phyloP scores from a whole-genome alignment of 1,140 invertebrate species.

The Battus philenor region DNA sequence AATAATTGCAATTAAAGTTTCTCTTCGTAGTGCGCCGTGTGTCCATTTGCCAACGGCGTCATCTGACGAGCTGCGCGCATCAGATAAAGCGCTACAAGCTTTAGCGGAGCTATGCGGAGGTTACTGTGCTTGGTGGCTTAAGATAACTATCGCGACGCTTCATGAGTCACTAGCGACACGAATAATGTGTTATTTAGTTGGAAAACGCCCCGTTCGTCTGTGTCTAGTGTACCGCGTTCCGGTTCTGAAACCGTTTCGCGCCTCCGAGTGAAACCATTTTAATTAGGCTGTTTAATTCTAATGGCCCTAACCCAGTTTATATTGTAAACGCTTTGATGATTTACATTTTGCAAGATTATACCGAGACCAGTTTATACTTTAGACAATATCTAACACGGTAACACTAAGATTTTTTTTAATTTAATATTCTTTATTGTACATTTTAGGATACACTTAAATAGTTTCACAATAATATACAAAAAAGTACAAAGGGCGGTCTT shows the following conservation, averaged over 20 bases:
- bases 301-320: too few relatives aligned
- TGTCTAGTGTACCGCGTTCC: neutral
- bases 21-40: slow-evolving; percentile 6
- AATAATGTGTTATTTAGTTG: slow-evolving; percentile 26
- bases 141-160: slow-evolving; percentile 22
- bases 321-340: too few relatives aligned
- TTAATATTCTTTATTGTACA: too few relatives aligned
- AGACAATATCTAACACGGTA: too few relatives aligned
- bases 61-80: slow-evolving; percentile 31
- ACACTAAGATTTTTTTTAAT: too few relatives aligned
- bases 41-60: slow-evolving; percentile 18
- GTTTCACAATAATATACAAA: too few relatives aligned
- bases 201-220: slow-evolving; percentile 5
- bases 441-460: too few relatives aligned
- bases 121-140: slow-evolving; percentile 28
- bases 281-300: slow-evolving; percentile 4
- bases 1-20: too few relatives aligned
- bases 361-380: too few relatives aligned
- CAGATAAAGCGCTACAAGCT: slow-evolving; percentile 26
- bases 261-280: neutral
- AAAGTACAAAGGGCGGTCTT: too few relatives aligned
- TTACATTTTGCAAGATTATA: too few relatives aligned
- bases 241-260: neutral
- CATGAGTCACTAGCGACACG: slow-evolving; percentile 24
- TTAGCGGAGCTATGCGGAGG: slow-evolving; percentile 19